phyloP scores from a whole-genome alignment of 2,797 vertebrate genomes.

The Malurus splendens region DNA sequence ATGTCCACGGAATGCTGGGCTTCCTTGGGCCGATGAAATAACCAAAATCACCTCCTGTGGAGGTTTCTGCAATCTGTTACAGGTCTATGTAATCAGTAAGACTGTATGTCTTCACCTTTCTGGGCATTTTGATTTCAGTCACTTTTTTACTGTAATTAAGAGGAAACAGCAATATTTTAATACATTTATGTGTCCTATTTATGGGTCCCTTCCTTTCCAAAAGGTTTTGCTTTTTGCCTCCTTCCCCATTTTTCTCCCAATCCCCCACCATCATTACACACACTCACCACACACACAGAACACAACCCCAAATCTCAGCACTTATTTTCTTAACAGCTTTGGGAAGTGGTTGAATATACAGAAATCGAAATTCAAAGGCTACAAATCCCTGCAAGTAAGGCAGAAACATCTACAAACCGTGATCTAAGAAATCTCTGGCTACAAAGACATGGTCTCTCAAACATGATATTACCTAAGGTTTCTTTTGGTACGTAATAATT shows the following conservation, averaged over 20 bases:
- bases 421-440: conserved; percentile 28
- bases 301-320: neutral
- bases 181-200: neutral
- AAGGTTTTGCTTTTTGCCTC: neutral
- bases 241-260: neutral
- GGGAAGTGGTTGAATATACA: neutral
- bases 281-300: neutral
- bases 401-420: neutral
- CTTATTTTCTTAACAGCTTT: neutral
- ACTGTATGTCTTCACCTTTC: neutral
- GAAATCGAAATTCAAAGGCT: neutral
- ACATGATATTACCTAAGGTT: neutral
- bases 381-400: neutral
- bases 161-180: neutral
- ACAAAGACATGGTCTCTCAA: neutral
- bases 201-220: neutral
- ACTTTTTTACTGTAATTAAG: neutral
- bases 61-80: neutral
- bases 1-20: neutral
- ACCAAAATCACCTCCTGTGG: neutral
- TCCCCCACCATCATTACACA: neutral
- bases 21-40: neutral
- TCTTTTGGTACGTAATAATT: conserved; percentile 18
- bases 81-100: neutral
- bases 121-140: neutral